phyloP scores from a whole-genome alignment of 2,797 vertebrate genomes.

The Megaceryle alcyon region DNA sequence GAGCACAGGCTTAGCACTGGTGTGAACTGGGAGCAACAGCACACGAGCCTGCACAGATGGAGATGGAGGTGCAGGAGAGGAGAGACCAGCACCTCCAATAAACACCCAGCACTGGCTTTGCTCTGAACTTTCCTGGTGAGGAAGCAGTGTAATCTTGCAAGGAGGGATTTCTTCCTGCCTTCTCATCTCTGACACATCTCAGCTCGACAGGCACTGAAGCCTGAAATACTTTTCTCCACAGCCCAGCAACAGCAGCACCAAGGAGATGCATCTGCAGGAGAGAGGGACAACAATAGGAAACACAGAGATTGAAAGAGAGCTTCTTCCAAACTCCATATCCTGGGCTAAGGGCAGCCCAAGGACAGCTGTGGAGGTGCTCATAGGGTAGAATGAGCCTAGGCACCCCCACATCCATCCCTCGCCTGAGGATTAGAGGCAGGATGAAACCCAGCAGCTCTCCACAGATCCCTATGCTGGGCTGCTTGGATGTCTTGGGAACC shows the following conservation, averaged over 20 bases:
- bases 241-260: not conserved
- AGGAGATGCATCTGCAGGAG: not conserved
- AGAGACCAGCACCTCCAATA: not conserved
- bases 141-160: not conserved
- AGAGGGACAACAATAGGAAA: not conserved
- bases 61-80: not conserved
- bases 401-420: not conserved
- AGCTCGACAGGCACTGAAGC: not conserved
- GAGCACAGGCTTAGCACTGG: not conserved
- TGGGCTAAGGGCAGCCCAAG: not conserved
- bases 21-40: not conserved
- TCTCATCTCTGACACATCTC: not conserved
- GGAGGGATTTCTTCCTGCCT: not conserved
- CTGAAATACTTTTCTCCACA: not conserved
- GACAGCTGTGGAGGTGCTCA: not conserved
- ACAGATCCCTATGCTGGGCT: not conserved
- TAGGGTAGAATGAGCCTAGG: not conserved
- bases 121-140: not conserved
- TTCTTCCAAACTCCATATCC: not conserved
- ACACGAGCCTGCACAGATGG: not conserved
- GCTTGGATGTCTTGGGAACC: not conserved
- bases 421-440: not conserved
- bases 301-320: not conserved
- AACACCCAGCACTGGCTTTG: fast-evolving
- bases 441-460: not conserved